phyloP scores from a whole-genome alignment of 2,797 vertebrate genomes.

The Siniperca undulata region DNA sequence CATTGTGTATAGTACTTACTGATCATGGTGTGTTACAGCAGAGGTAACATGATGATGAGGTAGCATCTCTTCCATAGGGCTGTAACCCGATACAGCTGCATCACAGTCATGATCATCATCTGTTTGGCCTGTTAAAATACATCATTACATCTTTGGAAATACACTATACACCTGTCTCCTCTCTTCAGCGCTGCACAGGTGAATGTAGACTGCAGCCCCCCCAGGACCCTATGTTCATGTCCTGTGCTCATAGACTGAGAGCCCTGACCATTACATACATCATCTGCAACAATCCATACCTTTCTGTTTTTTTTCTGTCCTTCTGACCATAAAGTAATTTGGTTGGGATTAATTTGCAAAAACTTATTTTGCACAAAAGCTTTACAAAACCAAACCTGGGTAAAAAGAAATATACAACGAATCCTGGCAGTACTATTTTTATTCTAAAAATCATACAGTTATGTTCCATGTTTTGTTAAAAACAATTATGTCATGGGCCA shows the following conservation, averaged over 20 bases:
- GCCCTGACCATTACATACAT: not conserved
- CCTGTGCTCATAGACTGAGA: not conserved
- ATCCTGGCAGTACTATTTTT: not conserved
- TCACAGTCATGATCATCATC: slow-evolving; percentile 5
- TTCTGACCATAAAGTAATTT: not conserved
- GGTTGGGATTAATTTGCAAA: too few species aligned
- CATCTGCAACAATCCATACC: not conserved
- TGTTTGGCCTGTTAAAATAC: slow-evolving; percentile 28
- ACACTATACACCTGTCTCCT: not conserved
- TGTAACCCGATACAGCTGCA: slow-evolving; percentile 22
- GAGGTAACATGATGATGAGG: slow-evolving; percentile 47
- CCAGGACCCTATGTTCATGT: not conserved
- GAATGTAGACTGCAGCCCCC: not conserved
- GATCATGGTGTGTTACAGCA: slow-evolving; percentile 80
- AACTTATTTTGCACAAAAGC: too few species aligned
- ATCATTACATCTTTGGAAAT: slow-evolving; percentile 12
- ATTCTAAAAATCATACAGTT: not conserved
- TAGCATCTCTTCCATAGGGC: slow-evolving; percentile 42
- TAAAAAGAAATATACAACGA: not conserved
- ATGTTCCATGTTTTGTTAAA: not conserved
- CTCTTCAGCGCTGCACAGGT: not conserved
- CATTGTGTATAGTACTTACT: slow-evolving; percentile 60
- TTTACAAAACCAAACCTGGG: too few species aligned
- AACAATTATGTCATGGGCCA: not conserved
- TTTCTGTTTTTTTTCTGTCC: not conserved